Base-by-base conservation (phyloP, 2,888 invertebrate species). In the Lagria hirta region DNA sequence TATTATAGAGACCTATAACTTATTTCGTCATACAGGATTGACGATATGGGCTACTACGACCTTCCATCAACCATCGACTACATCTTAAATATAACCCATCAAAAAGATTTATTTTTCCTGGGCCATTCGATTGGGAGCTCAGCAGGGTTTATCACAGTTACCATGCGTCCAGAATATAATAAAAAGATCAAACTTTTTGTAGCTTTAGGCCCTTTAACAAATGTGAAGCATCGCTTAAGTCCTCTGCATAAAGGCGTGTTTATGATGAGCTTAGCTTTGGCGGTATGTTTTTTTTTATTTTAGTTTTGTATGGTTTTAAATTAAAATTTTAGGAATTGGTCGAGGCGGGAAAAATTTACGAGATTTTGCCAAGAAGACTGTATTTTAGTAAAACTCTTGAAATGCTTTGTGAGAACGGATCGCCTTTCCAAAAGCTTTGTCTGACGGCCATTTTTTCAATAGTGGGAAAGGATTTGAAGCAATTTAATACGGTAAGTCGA, bases 61-160 rank as follows among this genome's bases (percentile, higher is more conserved):
- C 57, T 83, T 10, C 80, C 83, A 1, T 79, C 80, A 1, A 75
- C 73, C 55, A 72, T 84, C 16, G 77, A 84, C 57, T 76, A 77
- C 58, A 73, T 80, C 2, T 62, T 82, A 24, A 62, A 68, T 1
- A 52, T 52, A 10, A 80, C 82, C 0, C 70, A 72, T 1, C 70
- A 75, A 22, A 51, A 69, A n/a, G 65, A 74, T 26, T 47, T 84
- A 4, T 73, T 71, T 52, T 83, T 80, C 63, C 66, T 82, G 10
- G 83, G 82, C 1, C 81, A 83, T 61, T 82, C 80, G 1, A 80
- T 83, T 69, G 82, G 82, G 17, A 73, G 74, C 1, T 71, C 74
- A 3, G 65, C 69, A 43, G 72, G 71, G 47, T 72, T 71, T 43
- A 73, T 74, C 6, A 60, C 75, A 62, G 62, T 70, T 32, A 70